Percentiles rank a stretch among this genome's conserved stretches.
Conservation (phyloP, 2,888 invertebrate species). For the Pimpla rufipes region DNA sequence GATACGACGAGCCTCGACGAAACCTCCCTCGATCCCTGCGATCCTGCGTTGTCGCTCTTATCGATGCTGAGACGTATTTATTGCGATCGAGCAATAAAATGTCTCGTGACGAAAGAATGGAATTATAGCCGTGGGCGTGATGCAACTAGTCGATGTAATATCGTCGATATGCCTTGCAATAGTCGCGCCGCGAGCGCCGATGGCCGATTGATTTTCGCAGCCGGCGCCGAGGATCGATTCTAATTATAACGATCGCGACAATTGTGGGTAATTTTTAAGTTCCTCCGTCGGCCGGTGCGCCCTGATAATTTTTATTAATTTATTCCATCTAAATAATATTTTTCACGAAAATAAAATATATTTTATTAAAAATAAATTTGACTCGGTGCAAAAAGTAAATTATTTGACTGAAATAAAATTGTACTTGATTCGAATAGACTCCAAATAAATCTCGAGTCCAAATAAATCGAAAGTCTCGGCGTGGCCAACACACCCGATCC, state of each 20-base stretch:
- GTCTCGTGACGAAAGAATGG: conserved; percentile 35
- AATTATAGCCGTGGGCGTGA: conserved; percentile 25
- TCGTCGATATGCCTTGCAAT: conserved; percentile 37
- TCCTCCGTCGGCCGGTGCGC: not conserved
- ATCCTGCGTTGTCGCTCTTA: not conserved
- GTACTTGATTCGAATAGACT: no score
- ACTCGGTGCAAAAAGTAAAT: no score
- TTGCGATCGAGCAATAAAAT: conserved; percentile 30
- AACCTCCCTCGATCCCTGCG: not conserved
- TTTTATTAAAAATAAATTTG: no score
- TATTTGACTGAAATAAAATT: no score
- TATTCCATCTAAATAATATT: no score
- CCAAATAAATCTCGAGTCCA: no score
- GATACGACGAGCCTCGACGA: not conserved
- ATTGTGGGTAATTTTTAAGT: conserved; percentile 54
- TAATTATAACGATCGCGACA: conserved; percentile 62
- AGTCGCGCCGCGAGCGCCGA: not conserved
- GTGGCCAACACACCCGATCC: no score
- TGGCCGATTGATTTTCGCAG: conserved; percentile 49
- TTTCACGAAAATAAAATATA: no score
- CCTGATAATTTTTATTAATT: no score
- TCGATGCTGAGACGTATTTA: not conserved
- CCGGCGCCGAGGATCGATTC: conserved; percentile 41
- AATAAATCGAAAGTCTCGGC: no score
- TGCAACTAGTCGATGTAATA: conserved; percentile 62